Evolutionary conservation across 2,888 invertebrate species (phyloP), one percentile per base, ranked within the genome.

Genomic region (Kryphioiulus occultus): DNA sequence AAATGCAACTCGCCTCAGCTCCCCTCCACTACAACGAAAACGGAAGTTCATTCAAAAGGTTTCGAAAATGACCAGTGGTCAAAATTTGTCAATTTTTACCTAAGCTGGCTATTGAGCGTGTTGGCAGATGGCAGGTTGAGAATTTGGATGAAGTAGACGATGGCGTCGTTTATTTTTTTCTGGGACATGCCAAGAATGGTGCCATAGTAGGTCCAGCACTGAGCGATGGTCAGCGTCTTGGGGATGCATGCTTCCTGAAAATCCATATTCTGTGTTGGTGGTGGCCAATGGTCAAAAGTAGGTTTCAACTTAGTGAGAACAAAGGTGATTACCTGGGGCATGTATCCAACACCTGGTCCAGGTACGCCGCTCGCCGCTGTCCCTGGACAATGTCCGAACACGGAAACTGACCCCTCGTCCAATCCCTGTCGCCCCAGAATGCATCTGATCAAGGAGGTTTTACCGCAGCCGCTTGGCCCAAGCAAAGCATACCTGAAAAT

Each of bases 401-500:
- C 97, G 93, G 95, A 95, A 90, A 98, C 96, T 91, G 96, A 96
- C 4, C 98, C 98, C 0, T 95, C 94, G 92, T 98, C 96, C 87
- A 98, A 93, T 90, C 95, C 94, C 90, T 97, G 94, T 87, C 97
- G 93, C 3, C 98, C 98, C 35, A 98, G 97, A 91, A 98, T 96
- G 92, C 97, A 97, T 85, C 97, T 96, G 5, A 98, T 94, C n/a
- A 98, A 93, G 0, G 98, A 98, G 2, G 98, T 98, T 59, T 98
- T 98, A n/a, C 98, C 97, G 92, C 98, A 98, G 42, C 98, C 98
- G 89, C 97, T 98, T 10, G 98, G 98, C 30, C 98, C 98, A 35
- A 98, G 93, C 17, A 98, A 94, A 88, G 98, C 98, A 92, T 98
- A 98, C 92, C 98, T 98, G 35, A n/a, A n/a, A n/a, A n/a, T n/a